Evolutionary conservation across 2,113 vertebrate species (phyloP).

Genomic region (Labeo catla): DNA sequence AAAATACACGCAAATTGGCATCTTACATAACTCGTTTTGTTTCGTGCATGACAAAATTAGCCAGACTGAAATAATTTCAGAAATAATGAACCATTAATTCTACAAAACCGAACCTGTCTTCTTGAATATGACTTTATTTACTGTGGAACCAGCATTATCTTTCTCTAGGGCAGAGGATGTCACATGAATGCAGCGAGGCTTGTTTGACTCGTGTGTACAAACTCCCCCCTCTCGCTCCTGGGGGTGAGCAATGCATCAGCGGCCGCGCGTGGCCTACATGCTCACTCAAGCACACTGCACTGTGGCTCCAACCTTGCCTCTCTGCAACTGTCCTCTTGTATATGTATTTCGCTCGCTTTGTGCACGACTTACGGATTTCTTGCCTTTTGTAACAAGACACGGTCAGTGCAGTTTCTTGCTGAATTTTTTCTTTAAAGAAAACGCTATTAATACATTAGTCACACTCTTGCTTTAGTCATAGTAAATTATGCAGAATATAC

Average conservation of each 20-base stretch:
- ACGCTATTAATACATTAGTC: not conserved
- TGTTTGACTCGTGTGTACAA: constrained; percentile 65
- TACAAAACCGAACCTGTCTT: constrained; percentile 23
- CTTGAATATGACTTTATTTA: constrained; percentile 20
- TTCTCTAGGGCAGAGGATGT: constrained; percentile 61
- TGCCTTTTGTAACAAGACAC: not conserved
- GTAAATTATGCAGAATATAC: not conserved
- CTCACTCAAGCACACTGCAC: constrained; percentile 72
- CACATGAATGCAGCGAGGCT: constrained; percentile 67
- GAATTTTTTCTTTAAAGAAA: not conserved
- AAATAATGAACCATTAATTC: constrained; percentile 23
- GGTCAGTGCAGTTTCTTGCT: not conserved
- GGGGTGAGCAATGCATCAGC: constrained; percentile 70
- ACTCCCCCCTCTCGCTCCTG: constrained; percentile 67
- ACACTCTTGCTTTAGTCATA: not conserved
- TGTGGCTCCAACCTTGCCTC: constrained; percentile 64
- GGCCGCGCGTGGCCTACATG: constrained; percentile 77
- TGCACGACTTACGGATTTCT: not conserved
- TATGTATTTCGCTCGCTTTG: not conserved
- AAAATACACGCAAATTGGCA: not conserved
- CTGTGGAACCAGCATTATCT: constrained; percentile 24
- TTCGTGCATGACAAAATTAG: constrained; percentile 15
- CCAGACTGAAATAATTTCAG: not conserved
- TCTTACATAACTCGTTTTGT: constrained; percentile 2
- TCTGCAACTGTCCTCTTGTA: constrained; percentile 47